Conservation (phyloP, 2,888 invertebrate species). For the Lasioglossum villosulum region DNA sequence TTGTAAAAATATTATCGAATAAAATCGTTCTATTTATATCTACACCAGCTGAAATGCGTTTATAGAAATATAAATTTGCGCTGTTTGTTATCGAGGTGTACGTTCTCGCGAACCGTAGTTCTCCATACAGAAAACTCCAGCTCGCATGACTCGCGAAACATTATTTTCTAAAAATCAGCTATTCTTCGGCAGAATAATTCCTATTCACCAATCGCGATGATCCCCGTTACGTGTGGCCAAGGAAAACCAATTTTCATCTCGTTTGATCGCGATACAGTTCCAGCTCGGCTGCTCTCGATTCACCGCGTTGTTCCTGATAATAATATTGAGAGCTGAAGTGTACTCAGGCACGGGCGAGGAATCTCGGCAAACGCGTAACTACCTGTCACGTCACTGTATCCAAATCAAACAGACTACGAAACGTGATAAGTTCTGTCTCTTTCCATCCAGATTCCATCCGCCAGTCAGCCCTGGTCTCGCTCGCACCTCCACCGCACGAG, state of each 20-base stretch:
- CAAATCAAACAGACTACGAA: constrained; percentile 68
- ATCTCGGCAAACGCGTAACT: constrained; percentile 68
- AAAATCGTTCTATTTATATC: not conserved
- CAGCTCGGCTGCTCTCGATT: constrained; percentile 36
- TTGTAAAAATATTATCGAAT: not conserved
- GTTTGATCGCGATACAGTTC: constrained; percentile 53
- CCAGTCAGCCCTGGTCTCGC: not conserved
- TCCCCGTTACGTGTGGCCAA: constrained; percentile 36
- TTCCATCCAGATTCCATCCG: not conserved
- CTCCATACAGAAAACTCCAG: not conserved
- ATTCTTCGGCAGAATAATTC: not conserved
- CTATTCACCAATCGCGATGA: constrained; percentile 21
- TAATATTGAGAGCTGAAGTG: constrained; percentile 52
- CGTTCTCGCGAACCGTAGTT: not conserved
- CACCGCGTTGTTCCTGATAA: constrained; percentile 56
- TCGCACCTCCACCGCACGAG: not conserved
- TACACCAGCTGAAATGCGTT: not conserved
- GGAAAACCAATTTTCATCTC: constrained; percentile 51
- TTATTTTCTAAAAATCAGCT: not conserved
- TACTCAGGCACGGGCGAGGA: constrained; percentile 49
- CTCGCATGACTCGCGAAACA: not conserved
- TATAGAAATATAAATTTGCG: not conserved
- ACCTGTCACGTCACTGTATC: constrained; percentile 65
- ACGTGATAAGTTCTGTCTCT: constrained; percentile 62
- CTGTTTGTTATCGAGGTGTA: not conserved